Conservation (phyloP, 1,140 invertebrate species). For the Gryon sp. region DNA sequence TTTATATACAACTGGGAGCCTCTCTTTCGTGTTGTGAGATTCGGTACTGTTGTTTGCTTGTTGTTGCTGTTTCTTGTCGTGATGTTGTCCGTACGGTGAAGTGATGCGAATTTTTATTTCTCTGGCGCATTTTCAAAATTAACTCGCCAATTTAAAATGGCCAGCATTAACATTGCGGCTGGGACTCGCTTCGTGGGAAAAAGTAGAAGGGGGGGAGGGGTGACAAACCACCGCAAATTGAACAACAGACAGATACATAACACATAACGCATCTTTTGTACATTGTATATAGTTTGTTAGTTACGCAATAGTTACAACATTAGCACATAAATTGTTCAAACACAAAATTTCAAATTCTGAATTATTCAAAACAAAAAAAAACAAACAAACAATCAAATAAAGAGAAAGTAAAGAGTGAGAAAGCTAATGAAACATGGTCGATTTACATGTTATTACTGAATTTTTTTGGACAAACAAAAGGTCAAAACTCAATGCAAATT, state of each 20-base stretch:
- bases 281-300: slow-evolving; percentile 18
- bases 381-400: slow-evolving; percentile 13
- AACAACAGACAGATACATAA: slow-evolving; percentile 78
- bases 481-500: slow-evolving; percentile 1
- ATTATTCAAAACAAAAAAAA: slow-evolving; percentile 7
- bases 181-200: slow-evolving; percentile 72
- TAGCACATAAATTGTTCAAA: slow-evolving; percentile 42
- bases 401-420: slow-evolving; percentile 10
- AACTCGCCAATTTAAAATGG: slow-evolving; percentile 1
- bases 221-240: slow-evolving; percentile 56
- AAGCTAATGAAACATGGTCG: slow-evolving; percentile 36
- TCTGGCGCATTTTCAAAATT: slow-evolving; percentile 25
- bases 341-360: slow-evolving; percentile 11
- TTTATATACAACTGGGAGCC: slow-evolving; percentile 27
- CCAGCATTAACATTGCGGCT: slow-evolving; percentile 59
- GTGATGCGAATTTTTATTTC: slow-evolving; percentile 29
- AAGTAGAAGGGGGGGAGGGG: too few species aligned
- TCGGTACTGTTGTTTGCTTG: slow-evolving; percentile 47
- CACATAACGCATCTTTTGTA: slow-evolving; percentile 60
- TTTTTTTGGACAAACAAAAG: slow-evolving; percentile 17
- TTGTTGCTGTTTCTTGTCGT: slow-evolving; percentile 50
- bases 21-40: slow-evolving; percentile 27
- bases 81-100: slow-evolving; percentile 34
- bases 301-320: slow-evolving; percentile 36
- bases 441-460: slow-evolving; percentile 13